phyloP scores from a whole-genome alignment of 1,140 invertebrate species.

The Drosophila lini region DNA sequence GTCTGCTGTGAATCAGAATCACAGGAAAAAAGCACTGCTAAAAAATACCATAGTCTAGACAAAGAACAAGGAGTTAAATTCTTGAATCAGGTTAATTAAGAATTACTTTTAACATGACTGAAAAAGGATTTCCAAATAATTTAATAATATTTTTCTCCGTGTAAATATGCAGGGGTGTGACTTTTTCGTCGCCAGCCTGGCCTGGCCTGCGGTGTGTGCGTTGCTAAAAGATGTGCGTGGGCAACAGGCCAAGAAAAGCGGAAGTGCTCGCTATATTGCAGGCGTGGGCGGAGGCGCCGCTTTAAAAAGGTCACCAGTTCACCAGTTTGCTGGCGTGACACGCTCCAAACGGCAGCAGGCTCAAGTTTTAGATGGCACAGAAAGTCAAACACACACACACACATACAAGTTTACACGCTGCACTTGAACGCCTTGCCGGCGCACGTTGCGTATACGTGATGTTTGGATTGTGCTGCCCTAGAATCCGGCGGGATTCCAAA shows the following conservation, averaged over 20 bases:
- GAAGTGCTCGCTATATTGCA: conserved; percentile 57
- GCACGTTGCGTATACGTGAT: conserved; percentile 70
- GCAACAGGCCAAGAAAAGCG: conserved; percentile 16
- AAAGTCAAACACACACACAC: conserved; percentile 13
- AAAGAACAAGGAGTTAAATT: not conserved
- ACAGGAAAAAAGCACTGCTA: not conserved
- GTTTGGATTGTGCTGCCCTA: conserved; percentile 30
- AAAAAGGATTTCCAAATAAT: too few species aligned
- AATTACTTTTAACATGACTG: too few species aligned
- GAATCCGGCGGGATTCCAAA: conserved; percentile 8
- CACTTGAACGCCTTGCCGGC: conserved; percentile 39
- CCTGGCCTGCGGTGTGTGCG: not conserved
- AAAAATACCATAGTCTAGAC: not conserved
- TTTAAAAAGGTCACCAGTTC: conserved; percentile 64
- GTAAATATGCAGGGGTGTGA: conserved; percentile 4
- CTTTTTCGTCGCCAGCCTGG: not conserved
- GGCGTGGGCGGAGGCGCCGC: conserved; percentile 16
- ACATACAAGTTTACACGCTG: conserved; percentile 23
- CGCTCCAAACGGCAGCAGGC: conserved; percentile 16
- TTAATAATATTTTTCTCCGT: too few species aligned
- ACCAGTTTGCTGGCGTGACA: conserved; percentile 51
- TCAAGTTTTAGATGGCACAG: conserved; percentile 32
- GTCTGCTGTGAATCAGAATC: not conserved
- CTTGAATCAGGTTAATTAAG: not conserved
- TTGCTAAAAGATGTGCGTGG: conserved; percentile 21